These are phyloP conservation scores for Aphelocoma coerulescens DNA, from an alignment of 2,113 vertebrate genomes.

Conservation along the genomic window DNA sequence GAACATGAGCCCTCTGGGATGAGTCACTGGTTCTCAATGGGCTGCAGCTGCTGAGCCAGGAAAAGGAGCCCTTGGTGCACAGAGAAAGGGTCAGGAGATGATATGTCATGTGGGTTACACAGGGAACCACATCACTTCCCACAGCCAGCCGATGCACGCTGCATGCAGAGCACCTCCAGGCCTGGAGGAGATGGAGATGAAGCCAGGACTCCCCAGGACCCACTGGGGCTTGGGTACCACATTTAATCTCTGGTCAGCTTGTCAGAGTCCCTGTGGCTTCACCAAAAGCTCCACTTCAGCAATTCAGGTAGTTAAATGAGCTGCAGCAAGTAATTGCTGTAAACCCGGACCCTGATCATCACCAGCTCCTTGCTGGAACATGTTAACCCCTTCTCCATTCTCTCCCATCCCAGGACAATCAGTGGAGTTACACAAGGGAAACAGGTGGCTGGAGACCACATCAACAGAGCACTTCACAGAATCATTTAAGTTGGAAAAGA, in stretches of 20 bases:
- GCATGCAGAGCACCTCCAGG: neutral
- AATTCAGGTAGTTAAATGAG: neutral
- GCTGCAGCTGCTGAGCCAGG: neutral
- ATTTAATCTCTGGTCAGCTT: neutral
- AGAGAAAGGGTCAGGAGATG: neutral
- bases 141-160: neutral
- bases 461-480: neutral
- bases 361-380: neutral
- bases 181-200: neutral
- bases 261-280: rapidly evolving
- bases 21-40: conserved; percentile 30
- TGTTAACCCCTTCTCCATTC: neutral
- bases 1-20: neutral
- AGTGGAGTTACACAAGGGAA: neutral
- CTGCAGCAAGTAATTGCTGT: neutral
- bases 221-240: neutral
- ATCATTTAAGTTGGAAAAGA: neutral
- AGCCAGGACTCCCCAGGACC: neutral
- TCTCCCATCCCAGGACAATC: neutral
- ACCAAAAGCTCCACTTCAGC: neutral
- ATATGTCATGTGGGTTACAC: conserved; percentile 11
- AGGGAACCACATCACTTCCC: neutral
- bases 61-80: conserved; percentile 18
- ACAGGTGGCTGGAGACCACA: neutral
- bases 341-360: neutral